Conservation (phyloP, 2,113 vertebrate genomes). For the Rhabdomys dilectus region DNA sequence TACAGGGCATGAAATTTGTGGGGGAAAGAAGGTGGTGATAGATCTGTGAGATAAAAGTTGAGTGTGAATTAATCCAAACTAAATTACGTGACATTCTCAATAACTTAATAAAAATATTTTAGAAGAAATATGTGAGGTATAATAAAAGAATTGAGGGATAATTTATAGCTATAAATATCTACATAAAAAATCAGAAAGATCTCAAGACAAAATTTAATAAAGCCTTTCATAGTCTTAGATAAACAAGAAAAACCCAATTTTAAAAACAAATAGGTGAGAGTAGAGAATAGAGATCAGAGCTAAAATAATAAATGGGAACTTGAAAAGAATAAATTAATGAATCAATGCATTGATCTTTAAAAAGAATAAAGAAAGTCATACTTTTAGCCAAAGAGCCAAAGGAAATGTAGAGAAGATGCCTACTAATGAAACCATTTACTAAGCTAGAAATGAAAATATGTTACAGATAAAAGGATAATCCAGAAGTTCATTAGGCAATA, state of each 20-base stretch:
- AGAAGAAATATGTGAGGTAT: neutral
- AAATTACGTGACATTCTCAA: neutral
- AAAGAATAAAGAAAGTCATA: neutral
- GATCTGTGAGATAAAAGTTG: neutral
- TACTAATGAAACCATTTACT: neutral
- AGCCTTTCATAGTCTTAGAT: neutral
- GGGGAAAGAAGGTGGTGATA: neutral
- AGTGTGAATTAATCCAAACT: neutral
- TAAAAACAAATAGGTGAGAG: neutral
- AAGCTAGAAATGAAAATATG: neutral
- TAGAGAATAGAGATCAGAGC: neutral
- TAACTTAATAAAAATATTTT: neutral
- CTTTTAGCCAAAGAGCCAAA: neutral
- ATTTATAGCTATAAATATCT: neutral
- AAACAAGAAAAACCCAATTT: neutral
- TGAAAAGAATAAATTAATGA: neutral
- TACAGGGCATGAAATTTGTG: neutral
- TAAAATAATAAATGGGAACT: neutral
- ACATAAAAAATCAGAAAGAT: neutral
- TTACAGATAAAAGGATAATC: neutral
- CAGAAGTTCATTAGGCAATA: neutral
- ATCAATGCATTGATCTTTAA: neutral
- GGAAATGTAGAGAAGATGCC: neutral
- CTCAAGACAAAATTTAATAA: neutral
- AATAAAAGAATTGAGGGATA: neutral